Percentiles rank a stretch among this genome's conserved stretches.
These are phyloP conservation scores for Lasius fuliginosus DNA, from an alignment of 2,888 invertebrate species.

Conservation along the genomic window DNA sequence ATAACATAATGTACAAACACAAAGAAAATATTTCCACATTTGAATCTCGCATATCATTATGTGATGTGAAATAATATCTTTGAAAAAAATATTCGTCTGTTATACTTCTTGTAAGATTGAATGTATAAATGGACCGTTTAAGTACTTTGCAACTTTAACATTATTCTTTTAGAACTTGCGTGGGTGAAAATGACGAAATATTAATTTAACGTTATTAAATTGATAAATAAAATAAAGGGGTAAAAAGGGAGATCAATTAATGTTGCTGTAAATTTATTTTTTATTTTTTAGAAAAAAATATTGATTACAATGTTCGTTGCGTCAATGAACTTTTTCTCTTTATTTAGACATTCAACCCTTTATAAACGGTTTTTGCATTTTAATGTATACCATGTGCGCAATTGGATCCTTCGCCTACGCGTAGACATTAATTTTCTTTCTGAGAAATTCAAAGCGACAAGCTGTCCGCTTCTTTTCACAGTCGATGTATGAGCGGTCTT, in stretches of 20 bases:
- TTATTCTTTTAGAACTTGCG: neutral
- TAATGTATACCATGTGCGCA: conserved; percentile 21
- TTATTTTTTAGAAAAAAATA: neutral
- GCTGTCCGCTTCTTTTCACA: conserved; percentile 13
- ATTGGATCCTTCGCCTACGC: conserved; percentile 48
- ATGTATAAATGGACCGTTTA: neutral
- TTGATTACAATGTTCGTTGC: neutral
- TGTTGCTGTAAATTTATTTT: conserved; percentile 8
- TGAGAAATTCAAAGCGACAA: conserved; percentile 50
- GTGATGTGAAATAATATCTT: neutral
- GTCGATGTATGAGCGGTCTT: neutral
- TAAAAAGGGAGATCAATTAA: neutral
- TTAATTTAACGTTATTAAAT: neutral
- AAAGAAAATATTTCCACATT: neutral
- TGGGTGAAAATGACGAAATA: neutral
- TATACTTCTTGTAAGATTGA: neutral
- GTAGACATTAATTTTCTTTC: conserved; percentile 71
- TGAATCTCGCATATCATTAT: neutral
- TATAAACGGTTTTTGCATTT: conserved; percentile 12
- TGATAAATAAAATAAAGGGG: neutral
- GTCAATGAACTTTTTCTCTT: neutral
- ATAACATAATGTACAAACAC: neutral
- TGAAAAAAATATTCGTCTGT: neutral
- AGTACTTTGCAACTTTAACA: neutral
- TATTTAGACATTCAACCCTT: conserved; percentile 3